Evolutionary conservation across 37 sponge, comb jelly and placozoan genomes (phyloP).

Genomic region (Agelas oroides): DNA sequence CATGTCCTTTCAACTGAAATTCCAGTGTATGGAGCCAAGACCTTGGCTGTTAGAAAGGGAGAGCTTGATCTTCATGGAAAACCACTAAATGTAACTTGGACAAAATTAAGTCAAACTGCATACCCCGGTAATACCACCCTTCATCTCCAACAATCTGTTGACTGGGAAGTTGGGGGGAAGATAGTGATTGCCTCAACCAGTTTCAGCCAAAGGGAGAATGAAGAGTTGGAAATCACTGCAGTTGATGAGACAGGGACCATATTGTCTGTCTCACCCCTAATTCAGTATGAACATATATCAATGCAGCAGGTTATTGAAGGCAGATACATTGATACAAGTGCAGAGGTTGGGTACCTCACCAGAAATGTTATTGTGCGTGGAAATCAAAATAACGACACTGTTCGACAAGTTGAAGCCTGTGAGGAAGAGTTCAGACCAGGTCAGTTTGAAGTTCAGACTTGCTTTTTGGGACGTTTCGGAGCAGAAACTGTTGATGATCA

Average conservation of each 20-base stretch:
- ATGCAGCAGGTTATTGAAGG: conserved; percentile 71
- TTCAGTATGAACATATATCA: conserved; percentile 85
- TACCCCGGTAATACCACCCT: conserved; percentile 52
- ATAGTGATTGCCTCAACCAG: conserved; percentile 90
- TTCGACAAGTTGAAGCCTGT: conserved; percentile 62
- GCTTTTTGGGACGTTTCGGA: conserved; percentile 95
- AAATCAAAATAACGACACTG: conserved; percentile 71
- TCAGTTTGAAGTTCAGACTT: conserved; percentile 94
- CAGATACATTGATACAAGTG: conserved; percentile 70
- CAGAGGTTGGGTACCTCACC: conserved; percentile 94
- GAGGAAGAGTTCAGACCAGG: conserved; percentile 82
- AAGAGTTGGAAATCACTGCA: conserved; percentile 75
- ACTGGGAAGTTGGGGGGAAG: conserved; percentile 86
- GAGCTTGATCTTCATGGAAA: conserved; percentile 92
- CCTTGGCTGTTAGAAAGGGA: conserved; percentile 92
- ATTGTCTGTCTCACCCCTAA: conserved; percentile 48
- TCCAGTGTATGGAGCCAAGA: conserved; percentile 97
- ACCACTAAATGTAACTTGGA: conserved; percentile 90
- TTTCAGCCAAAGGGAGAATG: conserved; percentile 90
- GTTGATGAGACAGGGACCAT: conserved; percentile 46
- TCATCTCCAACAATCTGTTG: conserved; percentile 61
- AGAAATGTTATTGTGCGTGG: conserved; percentile 91
- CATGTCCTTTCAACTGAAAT: conserved; percentile 88
- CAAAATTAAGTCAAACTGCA: conserved; percentile 79
- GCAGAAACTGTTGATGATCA: conserved; percentile 79